Evolutionary conservation across 2,888 invertebrate species (phyloP).

Genomic region (Lydus trimaculatus): DNA sequence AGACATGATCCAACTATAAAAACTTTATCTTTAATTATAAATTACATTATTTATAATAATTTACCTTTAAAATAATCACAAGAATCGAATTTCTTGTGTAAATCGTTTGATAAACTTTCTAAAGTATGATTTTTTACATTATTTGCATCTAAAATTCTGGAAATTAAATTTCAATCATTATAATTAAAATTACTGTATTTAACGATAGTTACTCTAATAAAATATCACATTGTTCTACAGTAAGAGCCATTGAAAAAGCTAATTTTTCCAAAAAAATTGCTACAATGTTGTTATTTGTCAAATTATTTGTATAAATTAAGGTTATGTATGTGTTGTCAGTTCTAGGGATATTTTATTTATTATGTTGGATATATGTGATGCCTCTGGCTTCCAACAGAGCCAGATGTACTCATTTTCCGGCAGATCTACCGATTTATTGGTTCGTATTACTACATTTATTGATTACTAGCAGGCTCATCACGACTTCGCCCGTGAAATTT

Average conservation of each 20-base stretch:
- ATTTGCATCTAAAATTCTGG: conserved; percentile 75
- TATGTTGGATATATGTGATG: neutral
- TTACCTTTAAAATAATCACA: conserved; percentile 79
- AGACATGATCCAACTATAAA: conserved; percentile 68
- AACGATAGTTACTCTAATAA: conserved; percentile 59
- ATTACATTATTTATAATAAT: conserved; percentile 26
- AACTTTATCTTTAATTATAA: neutral
- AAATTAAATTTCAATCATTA: conserved; percentile 12
- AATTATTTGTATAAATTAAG: neutral
- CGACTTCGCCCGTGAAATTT: no score
- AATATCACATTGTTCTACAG: conserved; percentile 62
- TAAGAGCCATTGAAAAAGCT: conserved; percentile 59
- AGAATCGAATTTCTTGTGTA: conserved; percentile 80
- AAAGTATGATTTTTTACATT: conserved; percentile 77
- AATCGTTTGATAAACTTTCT: conserved; percentile 77
- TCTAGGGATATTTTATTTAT: neutral
- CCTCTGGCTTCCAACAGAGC: no score
- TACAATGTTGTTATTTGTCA: neutral
- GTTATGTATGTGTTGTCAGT: neutral
- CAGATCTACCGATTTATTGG: no score
- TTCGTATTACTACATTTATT: no score
- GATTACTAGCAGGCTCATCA: no score
- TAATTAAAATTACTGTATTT: conserved; percentile 10
- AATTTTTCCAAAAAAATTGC: neutral
- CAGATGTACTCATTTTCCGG: no score